Evolutionary conservation across 2,888 invertebrate species (phyloP).

Genomic region (Acholoe squamosa): DNA sequence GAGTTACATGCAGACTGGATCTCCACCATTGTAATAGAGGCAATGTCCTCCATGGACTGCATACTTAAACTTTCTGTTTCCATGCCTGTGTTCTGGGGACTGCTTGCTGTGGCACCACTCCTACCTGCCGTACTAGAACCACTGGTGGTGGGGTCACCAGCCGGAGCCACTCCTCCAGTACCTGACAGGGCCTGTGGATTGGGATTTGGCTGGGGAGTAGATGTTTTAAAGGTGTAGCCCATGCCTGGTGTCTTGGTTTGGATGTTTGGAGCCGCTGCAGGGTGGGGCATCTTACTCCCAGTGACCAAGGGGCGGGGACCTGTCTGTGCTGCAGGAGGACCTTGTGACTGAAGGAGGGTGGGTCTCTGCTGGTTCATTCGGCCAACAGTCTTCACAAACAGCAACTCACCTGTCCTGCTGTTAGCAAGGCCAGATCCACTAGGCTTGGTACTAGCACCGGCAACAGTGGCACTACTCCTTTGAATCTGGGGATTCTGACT

Average conservation of each 20-base stretch:
- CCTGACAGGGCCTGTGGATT: not conserved
- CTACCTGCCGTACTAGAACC: not conserved
- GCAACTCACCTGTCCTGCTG: not conserved
- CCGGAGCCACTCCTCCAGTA: not conserved
- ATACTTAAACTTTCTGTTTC: not conserved
- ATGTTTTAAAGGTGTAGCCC: constrained; percentile 47
- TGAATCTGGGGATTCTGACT: not conserved
- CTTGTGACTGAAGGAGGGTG: not conserved
- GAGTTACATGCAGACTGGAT: constrained; percentile 37
- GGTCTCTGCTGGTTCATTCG: constrained; percentile 51
- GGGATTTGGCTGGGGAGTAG: constrained; percentile 16
- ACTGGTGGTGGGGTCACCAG: not conserved
- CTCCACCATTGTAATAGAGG: constrained; percentile 36
- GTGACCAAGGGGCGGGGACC: not conserved
- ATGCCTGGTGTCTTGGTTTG: constrained; percentile 35
- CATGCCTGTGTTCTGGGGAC: not conserved
- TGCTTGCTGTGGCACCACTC: not conserved
- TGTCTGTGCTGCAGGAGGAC: not conserved
- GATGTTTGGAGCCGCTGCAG: constrained; percentile 49
- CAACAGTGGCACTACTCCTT: not conserved
- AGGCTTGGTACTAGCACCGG: not conserved
- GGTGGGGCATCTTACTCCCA: constrained; percentile 37
- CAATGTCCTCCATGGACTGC: constrained; percentile 50
- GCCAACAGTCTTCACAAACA: not conserved
- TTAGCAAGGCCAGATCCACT: not conserved